A percentile compares a stretch with the other conserved stretches of the same genome.
Conservation (phyloP, 2,797 vertebrate genomes). For the Cirrhinus molitorella region DNA sequence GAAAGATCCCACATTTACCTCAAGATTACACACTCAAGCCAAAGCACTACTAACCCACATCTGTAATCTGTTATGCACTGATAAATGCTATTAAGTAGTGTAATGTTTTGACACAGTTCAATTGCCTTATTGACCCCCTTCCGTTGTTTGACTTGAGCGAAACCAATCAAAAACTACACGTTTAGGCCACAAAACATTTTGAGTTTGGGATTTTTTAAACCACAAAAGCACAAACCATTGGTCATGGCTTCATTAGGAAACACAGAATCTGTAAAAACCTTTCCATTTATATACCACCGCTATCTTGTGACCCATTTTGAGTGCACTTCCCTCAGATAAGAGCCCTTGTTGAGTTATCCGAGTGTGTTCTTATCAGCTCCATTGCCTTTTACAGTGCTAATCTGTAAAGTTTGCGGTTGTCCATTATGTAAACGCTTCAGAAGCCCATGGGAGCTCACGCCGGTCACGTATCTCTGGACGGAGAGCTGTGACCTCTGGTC, state of each 20-base stretch:
- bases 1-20: background rate
- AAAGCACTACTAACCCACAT: constrained; percentile 1
- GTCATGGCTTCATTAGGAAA: background rate
- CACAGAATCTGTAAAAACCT: constrained; percentile 21
- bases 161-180: background rate
- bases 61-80: background rate
- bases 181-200: background rate
- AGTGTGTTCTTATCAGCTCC: constrained; percentile 55
- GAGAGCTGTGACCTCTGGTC: constrained; percentile 22
- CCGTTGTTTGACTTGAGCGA: background rate
- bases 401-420: constrained; percentile 39
- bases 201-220: background rate
- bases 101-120: background rate
- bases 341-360: constrained; percentile 21
- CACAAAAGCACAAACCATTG: too few relatives aligned
- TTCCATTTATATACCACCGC: constrained; percentile 21
- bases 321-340: constrained; percentile 57
- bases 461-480: constrained; percentile 10
- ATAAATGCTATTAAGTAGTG: constrained; percentile 7
- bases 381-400: constrained; percentile 58
- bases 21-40: background rate
- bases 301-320: constrained; percentile 50
- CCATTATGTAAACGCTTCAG: constrained; percentile 41
- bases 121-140: background rate
- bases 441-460: constrained; percentile 41